Percentiles rank a stretch among this genome's conserved stretches.
Conservation (phyloP, 2,113 vertebrate genomes). For the Piprites chloris region DNA sequence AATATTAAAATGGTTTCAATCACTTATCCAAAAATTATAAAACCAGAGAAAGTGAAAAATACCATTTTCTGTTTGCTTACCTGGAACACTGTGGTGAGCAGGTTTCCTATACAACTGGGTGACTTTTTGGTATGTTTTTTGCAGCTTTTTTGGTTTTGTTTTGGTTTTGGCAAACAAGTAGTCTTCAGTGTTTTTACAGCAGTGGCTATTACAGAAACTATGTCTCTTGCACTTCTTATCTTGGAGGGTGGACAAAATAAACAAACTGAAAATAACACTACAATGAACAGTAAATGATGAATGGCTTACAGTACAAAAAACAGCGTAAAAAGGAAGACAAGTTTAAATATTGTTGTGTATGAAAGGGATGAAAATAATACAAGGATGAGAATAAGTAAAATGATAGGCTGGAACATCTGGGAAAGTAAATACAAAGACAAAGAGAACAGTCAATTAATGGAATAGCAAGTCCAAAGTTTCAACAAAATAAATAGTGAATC, state of each 20-base stretch:
- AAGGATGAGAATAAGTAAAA: conserved; percentile 99
- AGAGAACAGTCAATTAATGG: conserved; percentile 76
- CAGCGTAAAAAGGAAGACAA: conserved; percentile 95
- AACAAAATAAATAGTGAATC: conserved; percentile 41
- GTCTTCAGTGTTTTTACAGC: conserved; percentile 88
- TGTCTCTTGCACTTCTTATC: conserved; percentile 87
- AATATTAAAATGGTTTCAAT: not conserved
- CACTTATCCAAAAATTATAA: not conserved
- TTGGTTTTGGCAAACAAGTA: conserved; percentile 69
- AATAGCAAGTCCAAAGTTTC: conserved; percentile 35
- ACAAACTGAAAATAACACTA: conserved; percentile 82
- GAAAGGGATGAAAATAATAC: conserved; percentile 99
- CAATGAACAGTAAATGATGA: conserved; percentile 76
- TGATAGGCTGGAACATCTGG: conserved; percentile 99
- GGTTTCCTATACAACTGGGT: conserved; percentile 39
- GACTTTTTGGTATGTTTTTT: conserved; percentile 35
- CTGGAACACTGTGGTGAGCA: conserved; percentile 47
- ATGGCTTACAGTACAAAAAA: conserved; percentile 95
- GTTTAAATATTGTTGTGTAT: conserved; percentile 98
- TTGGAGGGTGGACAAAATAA: conserved; percentile 87
- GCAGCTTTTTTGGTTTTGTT: conserved; percentile 11
- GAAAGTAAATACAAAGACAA: conserved; percentile 78
- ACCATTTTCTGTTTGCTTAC: conserved; percentile 52
- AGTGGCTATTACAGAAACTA: conserved; percentile 81
- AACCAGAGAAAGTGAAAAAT: not conserved